These are phyloP conservation scores for Meloidogyne exigua DNA, from an alignment of 1,140 invertebrate genomes.

Conservation along the genomic window DNA sequence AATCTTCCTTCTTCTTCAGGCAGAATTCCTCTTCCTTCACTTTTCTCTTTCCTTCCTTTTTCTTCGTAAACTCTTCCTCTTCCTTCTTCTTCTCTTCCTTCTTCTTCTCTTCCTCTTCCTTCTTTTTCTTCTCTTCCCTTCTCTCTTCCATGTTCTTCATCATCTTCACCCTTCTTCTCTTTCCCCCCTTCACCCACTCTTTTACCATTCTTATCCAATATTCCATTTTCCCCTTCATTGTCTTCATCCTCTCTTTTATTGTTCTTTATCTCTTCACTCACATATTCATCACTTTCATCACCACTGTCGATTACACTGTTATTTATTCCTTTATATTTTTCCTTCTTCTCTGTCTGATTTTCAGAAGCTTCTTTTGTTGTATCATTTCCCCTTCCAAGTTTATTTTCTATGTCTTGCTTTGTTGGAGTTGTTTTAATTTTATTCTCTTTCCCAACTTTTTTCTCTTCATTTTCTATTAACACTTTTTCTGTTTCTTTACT, in stretches of 20 bases:
- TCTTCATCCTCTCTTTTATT: neutral
- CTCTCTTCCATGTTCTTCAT: neutral
- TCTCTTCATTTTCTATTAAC: neutral
- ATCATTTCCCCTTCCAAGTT: neutral
- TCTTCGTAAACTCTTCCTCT: too few relatives aligned
- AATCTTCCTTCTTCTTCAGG: too few relatives aligned
- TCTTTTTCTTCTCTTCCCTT: too few relatives aligned
- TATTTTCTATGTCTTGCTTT: neutral
- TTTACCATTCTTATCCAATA: neutral
- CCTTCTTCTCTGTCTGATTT: neutral
- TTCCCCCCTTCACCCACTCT: neutral
- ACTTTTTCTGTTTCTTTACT: constrained; percentile 10
- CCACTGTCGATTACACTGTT: constrained; percentile 6
- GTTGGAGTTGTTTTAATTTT: too few relatives aligned
- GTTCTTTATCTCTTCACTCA: neutral
- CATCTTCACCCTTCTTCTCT: neutral
- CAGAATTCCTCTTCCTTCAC: too few relatives aligned
- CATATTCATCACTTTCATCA: neutral
- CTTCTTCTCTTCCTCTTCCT: too few relatives aligned
- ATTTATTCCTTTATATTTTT: neutral
- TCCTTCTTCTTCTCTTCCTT: too few relatives aligned
- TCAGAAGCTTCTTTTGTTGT: neutral
- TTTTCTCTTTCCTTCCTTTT: too few relatives aligned
- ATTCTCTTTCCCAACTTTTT: neutral
- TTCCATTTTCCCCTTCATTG: neutral